Conservation (phyloP, 2,888 invertebrate species). For the Acheta domesticus region DNA sequence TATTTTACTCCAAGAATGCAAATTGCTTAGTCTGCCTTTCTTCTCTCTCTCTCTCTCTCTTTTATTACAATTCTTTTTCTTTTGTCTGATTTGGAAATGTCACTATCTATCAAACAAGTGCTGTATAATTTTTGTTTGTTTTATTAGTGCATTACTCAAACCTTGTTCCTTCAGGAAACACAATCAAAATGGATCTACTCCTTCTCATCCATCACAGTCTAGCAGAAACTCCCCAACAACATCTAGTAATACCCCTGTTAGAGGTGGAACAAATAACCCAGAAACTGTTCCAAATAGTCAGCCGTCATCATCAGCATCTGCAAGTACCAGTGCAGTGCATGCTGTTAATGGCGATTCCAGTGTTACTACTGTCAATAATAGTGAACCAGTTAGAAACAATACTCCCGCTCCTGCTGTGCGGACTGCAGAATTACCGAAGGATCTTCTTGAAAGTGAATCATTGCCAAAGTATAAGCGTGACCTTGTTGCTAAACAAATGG, state of each 20-base stretch:
- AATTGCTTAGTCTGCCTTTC: no score
- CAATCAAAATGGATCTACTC: conserved; percentile 37
- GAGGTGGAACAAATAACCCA: conserved; percentile 1
- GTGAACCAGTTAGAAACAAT: conserved; percentile 12
- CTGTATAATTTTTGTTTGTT: no score
- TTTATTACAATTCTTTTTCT: no score
- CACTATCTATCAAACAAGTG: no score
- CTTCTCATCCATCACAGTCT: conserved; percentile 37
- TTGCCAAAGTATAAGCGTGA: conserved; percentile 91
- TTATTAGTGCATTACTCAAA: no score
- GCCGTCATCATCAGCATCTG: neutral
- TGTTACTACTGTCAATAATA: neutral
- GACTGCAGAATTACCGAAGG: conserved; percentile 57
- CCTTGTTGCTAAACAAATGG: conserved; percentile 87
- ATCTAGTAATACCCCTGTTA: neutral
- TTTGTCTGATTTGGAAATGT: no score
- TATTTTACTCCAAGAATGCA: no score
- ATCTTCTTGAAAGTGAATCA: conserved; percentile 65
- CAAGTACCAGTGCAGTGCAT: neutral
- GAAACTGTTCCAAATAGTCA: neutral
- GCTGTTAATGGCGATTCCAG: neutral
- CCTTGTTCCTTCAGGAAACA: conserved; percentile 36
- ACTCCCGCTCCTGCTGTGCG: conserved; percentile 28
- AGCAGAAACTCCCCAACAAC: conserved; percentile 41
- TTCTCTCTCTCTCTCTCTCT: no score